A percentile compares a stretch with the other conserved stretches of the same genome.
Evolutionary conservation across 2,888 invertebrate species (phyloP).

Genomic region (Polyommatus icarus): DNA sequence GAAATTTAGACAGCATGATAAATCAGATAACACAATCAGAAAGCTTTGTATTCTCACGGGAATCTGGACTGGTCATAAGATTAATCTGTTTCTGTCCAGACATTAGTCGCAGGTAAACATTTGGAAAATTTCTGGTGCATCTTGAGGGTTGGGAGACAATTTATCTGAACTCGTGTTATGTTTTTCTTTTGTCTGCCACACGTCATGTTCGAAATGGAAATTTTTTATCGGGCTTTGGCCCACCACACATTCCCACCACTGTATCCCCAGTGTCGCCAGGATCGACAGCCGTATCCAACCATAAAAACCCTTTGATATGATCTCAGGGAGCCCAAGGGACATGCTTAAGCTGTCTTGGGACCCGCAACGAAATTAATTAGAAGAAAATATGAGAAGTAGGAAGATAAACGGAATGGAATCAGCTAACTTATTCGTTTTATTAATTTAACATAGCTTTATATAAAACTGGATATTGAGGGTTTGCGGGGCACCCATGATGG

Average conservation of each 20-base stretch:
- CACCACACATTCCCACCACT: too few species aligned
- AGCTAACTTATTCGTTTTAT: neutral
- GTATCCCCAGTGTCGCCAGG: too few species aligned
- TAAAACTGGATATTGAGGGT: neutral
- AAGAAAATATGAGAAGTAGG: too few species aligned
- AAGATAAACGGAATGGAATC: too few species aligned
- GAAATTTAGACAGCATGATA: neutral
- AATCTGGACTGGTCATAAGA: slow-evolving; percentile 22
- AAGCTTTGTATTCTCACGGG: slow-evolving; percentile 8
- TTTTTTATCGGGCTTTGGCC: too few species aligned
- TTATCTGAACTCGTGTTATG: neutral
- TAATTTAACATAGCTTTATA: neutral
- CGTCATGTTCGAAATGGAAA: neutral
- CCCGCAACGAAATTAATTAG: too few species aligned
- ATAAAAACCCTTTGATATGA: too few species aligned
- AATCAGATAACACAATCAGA: slow-evolving; percentile 15
- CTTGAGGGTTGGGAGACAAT: slow-evolving; percentile 7
- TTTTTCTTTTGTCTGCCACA: neutral
- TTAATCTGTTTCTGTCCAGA: slow-evolving; percentile 16
- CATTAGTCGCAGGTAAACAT: slow-evolving; percentile 24
- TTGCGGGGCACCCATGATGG: too few species aligned
- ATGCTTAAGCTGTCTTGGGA: too few species aligned
- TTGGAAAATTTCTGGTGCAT: slow-evolving; percentile 18
- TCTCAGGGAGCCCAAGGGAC: too few species aligned
- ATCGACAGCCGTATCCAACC: too few species aligned